Conservation (phyloP, 2,888 invertebrate species). For the Plagodis pulveraria region DNA sequence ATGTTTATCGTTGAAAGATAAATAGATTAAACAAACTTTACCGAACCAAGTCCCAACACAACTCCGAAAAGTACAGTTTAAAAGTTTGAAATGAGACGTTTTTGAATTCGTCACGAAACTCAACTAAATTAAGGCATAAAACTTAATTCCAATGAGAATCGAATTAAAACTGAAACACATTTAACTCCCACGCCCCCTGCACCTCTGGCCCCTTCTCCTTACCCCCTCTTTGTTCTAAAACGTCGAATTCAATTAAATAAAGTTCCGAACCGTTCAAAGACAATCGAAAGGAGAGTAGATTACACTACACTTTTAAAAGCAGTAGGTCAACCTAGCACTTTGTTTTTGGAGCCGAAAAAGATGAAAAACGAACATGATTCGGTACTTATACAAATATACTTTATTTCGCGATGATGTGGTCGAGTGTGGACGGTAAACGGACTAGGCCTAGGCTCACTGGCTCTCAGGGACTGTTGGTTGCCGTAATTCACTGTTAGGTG, state of each 20-base stretch:
- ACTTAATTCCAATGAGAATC: conserved; percentile 9
- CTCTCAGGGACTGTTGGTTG: too few relatives aligned
- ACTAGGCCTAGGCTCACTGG: too few relatives aligned
- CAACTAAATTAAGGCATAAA: conserved; percentile 6
- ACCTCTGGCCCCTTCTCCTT: neutral
- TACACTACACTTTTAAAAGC: neutral
- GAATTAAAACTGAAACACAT: conserved; percentile 13
- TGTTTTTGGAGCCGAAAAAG: too few relatives aligned
- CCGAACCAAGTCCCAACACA: neutral
- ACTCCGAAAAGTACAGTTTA: neutral
- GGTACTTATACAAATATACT: too few relatives aligned
- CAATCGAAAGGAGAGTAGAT: conserved; percentile 10
- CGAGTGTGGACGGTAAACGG: too few relatives aligned
- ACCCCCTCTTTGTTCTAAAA: conserved; percentile 5
- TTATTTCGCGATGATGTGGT: too few relatives aligned
- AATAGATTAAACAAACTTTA: neutral
- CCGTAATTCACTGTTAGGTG: too few relatives aligned
- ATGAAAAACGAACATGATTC: too few relatives aligned
- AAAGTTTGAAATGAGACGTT: neutral
- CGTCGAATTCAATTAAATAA: conserved; percentile 14
- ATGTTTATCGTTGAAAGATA: too few relatives aligned
- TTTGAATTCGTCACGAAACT: neutral
- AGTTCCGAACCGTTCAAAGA: conserved; percentile 12
- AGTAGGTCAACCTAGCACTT: neutral
- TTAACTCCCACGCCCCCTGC: conserved; percentile 1